These are phyloP conservation scores for Acanthosepion pharaonis DNA, from an alignment of 2,888 invertebrate genomes.

Conservation along the genomic window DNA sequence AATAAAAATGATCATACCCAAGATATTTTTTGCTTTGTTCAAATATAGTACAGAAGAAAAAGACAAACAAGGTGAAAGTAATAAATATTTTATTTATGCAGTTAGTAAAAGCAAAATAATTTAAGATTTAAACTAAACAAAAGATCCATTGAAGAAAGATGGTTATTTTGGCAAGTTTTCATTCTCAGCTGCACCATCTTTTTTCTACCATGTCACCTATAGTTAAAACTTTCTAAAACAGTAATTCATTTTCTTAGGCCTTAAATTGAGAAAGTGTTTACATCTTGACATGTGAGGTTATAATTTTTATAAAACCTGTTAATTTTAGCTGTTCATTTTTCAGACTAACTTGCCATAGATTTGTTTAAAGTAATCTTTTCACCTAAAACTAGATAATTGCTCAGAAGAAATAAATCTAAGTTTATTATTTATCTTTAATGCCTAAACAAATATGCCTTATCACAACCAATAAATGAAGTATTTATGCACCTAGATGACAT, in stretches of 20 bases:
- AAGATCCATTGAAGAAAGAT: neutral
- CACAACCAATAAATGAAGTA: neutral
- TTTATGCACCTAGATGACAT: neutral
- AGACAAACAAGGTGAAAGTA: constrained; percentile 20
- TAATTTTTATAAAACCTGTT: too few relatives aligned
- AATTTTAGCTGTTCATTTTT: too few relatives aligned
- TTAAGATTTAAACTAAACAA: neutral
- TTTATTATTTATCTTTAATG: neutral
- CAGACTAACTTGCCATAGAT: too few relatives aligned
- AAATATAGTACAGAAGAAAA: neutral
- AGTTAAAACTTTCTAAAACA: neutral
- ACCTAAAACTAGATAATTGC: neutral
- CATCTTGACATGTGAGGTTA: neutral
- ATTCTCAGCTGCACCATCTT: neutral
- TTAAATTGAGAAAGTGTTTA: neutral
- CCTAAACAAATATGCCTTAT: neutral
- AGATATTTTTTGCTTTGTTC: neutral
- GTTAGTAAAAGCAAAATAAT: neutral
- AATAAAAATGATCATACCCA: too few relatives aligned
- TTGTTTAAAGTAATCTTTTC: too few relatives aligned
- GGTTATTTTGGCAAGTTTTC: neutral
- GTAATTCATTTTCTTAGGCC: neutral
- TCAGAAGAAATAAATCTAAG: neutral
- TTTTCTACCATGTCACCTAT: neutral
- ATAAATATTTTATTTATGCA: neutral